Percentiles rank a stretch among this genome's conserved stretches.
phyloP scores from a whole-genome alignment of 2,888 invertebrate species.

The Rhagonycha lutea region DNA sequence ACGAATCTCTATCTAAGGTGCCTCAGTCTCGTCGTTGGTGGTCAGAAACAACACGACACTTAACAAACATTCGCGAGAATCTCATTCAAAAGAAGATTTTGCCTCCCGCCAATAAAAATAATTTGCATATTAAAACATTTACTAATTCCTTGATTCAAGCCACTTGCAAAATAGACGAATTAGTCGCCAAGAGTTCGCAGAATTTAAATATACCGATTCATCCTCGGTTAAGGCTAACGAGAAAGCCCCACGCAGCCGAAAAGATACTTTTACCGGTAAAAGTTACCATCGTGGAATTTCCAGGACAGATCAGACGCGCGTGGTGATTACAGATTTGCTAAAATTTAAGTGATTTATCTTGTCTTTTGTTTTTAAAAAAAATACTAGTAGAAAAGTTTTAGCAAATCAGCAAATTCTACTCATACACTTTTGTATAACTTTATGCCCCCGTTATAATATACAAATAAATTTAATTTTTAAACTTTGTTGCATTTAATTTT shows the following conservation, averaged over 20 bases:
- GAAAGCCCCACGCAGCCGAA: slow-evolving; percentile 56
- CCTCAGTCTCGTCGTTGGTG: slow-evolving; percentile 51
- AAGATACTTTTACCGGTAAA: slow-evolving; percentile 46
- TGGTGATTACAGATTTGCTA: not conserved
- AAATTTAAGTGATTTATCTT: not conserved
- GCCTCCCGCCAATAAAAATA: slow-evolving; percentile 33
- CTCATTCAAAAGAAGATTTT: slow-evolving; percentile 48
- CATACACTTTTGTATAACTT: not conserved
- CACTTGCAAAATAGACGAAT: slow-evolving; percentile 46
- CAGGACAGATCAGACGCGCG: not conserved
- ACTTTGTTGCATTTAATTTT: not conserved
- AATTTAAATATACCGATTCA: slow-evolving; percentile 45
- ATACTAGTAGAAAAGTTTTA: not conserved
- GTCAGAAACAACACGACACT: slow-evolving; percentile 50
- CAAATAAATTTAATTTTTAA: not conserved
- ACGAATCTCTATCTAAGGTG: slow-evolving; percentile 31
- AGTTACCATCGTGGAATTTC: slow-evolving; percentile 45
- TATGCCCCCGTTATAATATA: not conserved
- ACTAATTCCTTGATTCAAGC: slow-evolving; percentile 35
- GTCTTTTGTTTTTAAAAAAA: not conserved
- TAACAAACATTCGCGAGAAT: slow-evolving; percentile 44
- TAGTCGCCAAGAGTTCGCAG: slow-evolving; percentile 43
- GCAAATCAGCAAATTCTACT: not conserved
- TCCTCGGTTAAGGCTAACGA: slow-evolving; percentile 48
- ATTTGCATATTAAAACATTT: slow-evolving; percentile 38